Conservation (phyloP, 2,113 vertebrate genomes). For the Sceloporus undulatus region DNA sequence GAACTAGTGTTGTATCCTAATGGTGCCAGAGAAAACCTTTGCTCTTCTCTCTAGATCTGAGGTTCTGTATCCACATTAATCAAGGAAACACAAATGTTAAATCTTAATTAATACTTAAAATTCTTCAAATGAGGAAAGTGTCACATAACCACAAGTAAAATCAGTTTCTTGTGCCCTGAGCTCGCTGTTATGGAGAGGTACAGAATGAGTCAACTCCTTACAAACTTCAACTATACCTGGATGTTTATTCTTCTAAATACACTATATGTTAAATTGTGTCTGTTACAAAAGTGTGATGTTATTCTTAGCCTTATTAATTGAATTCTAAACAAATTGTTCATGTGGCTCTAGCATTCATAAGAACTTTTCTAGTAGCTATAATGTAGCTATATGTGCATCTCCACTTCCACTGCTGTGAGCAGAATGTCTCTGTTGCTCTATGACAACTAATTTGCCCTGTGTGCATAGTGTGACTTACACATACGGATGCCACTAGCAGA, state of each 20-base stretch:
- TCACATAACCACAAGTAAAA: constrained; percentile 62
- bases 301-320: not conserved
- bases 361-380: not conserved
- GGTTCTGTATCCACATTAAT: constrained; percentile 48
- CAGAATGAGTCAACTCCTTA: not conserved
- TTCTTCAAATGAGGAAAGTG: constrained; percentile 45
- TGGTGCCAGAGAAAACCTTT: constrained; percentile 20
- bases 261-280: too few species aligned
- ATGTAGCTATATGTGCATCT: too few species aligned
- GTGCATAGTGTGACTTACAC: too few species aligned
- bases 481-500: too few species aligned
- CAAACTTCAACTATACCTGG: not conserved
- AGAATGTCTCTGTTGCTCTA: too few species aligned
- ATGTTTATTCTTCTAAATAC: not conserved
- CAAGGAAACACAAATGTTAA: constrained; percentile 34
- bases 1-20: not conserved
- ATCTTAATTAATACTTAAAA: constrained; percentile 49
- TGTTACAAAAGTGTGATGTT: not conserved
- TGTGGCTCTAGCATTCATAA: not conserved
- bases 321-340: not conserved
- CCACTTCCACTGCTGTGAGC: too few species aligned
- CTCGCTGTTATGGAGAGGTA: not conserved
- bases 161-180: not conserved
- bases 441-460: too few species aligned
- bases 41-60: not conserved